A percentile compares a stretch with the other conserved stretches of the same genome.
Evolutionary conservation across 2,797 vertebrate genomes (phyloP).

Genomic region (Sphenodon punctatus): DNA sequence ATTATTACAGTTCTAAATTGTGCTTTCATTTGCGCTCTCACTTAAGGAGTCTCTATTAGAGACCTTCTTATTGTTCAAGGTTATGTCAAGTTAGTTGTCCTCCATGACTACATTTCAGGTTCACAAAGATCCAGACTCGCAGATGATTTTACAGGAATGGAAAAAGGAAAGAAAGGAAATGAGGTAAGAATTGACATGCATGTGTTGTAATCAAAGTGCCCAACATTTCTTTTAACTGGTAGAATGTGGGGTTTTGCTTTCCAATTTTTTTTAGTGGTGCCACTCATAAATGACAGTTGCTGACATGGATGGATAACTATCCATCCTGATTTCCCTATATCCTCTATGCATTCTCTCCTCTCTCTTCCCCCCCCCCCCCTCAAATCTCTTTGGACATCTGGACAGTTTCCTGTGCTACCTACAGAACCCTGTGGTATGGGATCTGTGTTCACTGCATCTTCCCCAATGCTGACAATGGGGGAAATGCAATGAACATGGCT

Average conservation of each 20-base stretch:
- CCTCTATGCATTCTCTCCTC: no score
- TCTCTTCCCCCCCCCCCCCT: no score
- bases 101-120: constrained; percentile 75
- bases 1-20: neutral
- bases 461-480: no score
- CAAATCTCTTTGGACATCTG: no score
- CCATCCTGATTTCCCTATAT: no score
- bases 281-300: neutral
- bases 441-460: no score
- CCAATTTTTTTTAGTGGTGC: neutral
- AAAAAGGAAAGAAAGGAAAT: constrained; percentile 89
- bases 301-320: neutral
- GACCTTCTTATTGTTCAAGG: neutral
- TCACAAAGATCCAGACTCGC: constrained; percentile 87
- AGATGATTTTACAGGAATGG: constrained; percentile 92
- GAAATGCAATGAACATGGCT: no score
- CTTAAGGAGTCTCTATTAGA: neutral
- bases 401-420: no score
- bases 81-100: neutral
- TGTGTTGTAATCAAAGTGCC: neutral
- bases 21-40: no score
- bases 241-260: neutral
- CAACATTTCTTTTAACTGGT: neutral
- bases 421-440: no score
- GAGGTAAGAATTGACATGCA: constrained; percentile 76